Evolutionary conservation across 2,797 vertebrate species (phyloP).

Genomic region (Toxotes lorentzi): DNA sequence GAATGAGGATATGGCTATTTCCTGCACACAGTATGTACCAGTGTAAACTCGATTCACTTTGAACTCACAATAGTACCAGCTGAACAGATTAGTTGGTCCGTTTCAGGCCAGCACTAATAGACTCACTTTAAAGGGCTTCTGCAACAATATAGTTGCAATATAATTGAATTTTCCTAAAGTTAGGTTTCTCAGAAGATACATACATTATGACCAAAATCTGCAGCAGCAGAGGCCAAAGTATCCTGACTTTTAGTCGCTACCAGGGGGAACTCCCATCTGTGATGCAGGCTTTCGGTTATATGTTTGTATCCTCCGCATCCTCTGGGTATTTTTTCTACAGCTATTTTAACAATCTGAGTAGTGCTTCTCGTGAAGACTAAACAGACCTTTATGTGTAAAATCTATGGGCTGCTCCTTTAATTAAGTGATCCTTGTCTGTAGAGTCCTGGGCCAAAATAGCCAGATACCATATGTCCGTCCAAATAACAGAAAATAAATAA

Average conservation of each 20-base stretch:
- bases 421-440: not conserved
- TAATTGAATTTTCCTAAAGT: not conserved
- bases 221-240: slow-evolving; percentile 1
- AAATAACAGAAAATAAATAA: not conserved
- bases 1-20: no score
- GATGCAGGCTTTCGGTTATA: not conserved
- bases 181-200: not conserved
- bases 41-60: not conserved
- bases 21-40: not conserved
- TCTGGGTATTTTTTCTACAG: not conserved
- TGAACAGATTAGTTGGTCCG: not conserved
- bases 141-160: not conserved
- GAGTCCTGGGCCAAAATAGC: not conserved
- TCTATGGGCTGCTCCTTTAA: not conserved
- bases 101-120: not conserved
- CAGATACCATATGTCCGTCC: not conserved
- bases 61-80: not conserved
- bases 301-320: not conserved
- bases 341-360: not conserved
- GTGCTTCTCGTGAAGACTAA: not conserved
- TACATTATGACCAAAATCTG: not conserved
- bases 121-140: not conserved
- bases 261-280: not conserved
- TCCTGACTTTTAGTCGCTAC: not conserved
- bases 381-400: slow-evolving; percentile 1